These are phyloP conservation scores for Tortrix viridana DNA, from an alignment of 2,888 invertebrate genomes.

Conservation along the genomic window DNA sequence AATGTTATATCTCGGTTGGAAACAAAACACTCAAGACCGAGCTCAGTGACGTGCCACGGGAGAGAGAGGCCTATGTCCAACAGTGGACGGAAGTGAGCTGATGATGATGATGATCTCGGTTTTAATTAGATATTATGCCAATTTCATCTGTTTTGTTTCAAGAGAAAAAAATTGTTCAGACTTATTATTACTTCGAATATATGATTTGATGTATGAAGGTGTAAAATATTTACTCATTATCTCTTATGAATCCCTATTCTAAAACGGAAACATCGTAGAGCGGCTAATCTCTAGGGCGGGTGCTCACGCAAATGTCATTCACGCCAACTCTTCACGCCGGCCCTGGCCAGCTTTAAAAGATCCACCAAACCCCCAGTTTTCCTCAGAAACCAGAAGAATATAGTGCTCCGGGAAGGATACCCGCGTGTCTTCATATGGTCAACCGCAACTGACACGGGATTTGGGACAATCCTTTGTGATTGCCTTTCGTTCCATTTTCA, in stretches of 20 bases:
- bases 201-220: no score
- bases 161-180: no score
- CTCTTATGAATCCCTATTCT: conserved; percentile 14
- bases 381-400: conserved; percentile 39
- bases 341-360: conserved; percentile 48
- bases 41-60: no score
- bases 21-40: no score
- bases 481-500: conserved; percentile 65
- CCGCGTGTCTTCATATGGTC: conserved; percentile 48
- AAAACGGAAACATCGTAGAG: conserved; percentile 35
- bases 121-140: no score
- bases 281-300: conserved; percentile 72
- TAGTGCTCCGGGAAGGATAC: conserved; percentile 41
- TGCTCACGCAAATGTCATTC: conserved; percentile 76
- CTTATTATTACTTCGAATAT: no score
- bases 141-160: no score
- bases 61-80: no score
- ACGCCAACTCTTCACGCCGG: conserved; percentile 66
- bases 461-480: conserved; percentile 66
- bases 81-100: no score
- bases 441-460: conserved; percentile 57
- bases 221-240: background rate
- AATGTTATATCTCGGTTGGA: no score
- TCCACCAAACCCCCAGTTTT: conserved; percentile 46
- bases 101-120: no score